These are phyloP conservation scores for Stratiolaelaps scimitus DNA, from an alignment of 1,140 invertebrate species.

Conservation along the genomic window DNA sequence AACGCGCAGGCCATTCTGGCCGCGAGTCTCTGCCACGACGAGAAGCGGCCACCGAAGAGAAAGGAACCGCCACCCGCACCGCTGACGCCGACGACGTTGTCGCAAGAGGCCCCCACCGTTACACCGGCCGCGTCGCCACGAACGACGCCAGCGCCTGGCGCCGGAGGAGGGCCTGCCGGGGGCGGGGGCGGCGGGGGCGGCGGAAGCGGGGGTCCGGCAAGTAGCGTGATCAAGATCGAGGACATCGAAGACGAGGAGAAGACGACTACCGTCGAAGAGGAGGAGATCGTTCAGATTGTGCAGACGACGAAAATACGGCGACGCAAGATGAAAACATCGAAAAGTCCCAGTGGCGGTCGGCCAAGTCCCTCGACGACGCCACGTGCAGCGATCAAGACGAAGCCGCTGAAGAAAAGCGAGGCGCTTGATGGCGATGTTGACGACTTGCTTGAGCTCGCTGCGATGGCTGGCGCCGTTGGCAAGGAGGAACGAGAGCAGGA, in stretches of 20 bases:
- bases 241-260: constrained; percentile 27
- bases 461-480: neutral
- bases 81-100: neutral
- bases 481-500: constrained; percentile 3
- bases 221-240: constrained; percentile 25
- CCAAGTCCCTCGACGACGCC: neutral
- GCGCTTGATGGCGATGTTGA: too few relatives aligned
- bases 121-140: neutral
- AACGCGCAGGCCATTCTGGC: constrained; percentile 83
- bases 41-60: constrained; percentile 29
- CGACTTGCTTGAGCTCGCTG: too few relatives aligned
- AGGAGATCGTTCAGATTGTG: constrained; percentile 25
- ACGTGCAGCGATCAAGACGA: constrained; percentile 4
- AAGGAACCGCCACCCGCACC: constrained; percentile 5
- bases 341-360: neutral
- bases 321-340: constrained; percentile 17
- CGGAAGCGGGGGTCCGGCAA: neutral
- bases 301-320: constrained; percentile 18
- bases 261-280: constrained; percentile 22
- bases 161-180: neutral
- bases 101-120: neutral
- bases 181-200: neutral
- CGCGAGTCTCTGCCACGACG: constrained; percentile 65
- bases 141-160: neutral
- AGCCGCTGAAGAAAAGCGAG: constrained; percentile 20